phyloP scores from a whole-genome alignment of 1,140 invertebrate species.

The Parapsyche elsis region DNA sequence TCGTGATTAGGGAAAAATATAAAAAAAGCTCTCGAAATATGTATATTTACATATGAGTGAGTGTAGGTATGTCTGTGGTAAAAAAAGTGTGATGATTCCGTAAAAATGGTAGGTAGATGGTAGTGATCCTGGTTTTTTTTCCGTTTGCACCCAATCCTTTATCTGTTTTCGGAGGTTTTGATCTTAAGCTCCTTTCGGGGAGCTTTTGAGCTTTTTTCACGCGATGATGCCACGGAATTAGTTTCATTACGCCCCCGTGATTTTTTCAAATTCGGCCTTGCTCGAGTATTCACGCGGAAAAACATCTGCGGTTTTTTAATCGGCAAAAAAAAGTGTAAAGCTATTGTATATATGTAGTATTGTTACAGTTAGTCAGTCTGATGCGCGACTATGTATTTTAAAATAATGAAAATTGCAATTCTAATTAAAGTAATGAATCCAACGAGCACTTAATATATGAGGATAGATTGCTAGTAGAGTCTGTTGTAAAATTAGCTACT shows the following conservation, averaged over 20 bases:
- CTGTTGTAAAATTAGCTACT: no score
- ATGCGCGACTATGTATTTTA: no score
- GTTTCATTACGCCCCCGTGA: conserved; percentile 46
- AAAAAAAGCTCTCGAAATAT: neutral
- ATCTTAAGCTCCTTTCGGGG: conserved; percentile 34
- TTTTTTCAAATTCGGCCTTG: conserved; percentile 40
- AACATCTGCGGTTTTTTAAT: conserved; percentile 43
- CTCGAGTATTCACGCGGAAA: conserved; percentile 9
- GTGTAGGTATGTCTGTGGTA: neutral
- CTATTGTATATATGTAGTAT: no score
- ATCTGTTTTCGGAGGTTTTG: neutral
- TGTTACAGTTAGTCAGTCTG: neutral
- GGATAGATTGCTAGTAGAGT: no score
- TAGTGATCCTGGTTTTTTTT: neutral
- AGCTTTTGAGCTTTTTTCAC: neutral
- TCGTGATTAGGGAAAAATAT: conserved; percentile 17
- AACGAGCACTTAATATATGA: no score
- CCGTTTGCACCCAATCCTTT: conserved; percentile 9
- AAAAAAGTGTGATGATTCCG: conserved; percentile 7
- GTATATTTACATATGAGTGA: neutral
- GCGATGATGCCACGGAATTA: conserved; percentile 30
- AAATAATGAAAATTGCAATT: no score
- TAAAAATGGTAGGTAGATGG: neutral
- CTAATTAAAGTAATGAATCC: no score
- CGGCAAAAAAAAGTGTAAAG: neutral